Percentiles rank a stretch among this genome's conserved stretches.
phyloP scores from a whole-genome alignment of 2,113 vertebrate species.

The Azemiops feae region DNA sequence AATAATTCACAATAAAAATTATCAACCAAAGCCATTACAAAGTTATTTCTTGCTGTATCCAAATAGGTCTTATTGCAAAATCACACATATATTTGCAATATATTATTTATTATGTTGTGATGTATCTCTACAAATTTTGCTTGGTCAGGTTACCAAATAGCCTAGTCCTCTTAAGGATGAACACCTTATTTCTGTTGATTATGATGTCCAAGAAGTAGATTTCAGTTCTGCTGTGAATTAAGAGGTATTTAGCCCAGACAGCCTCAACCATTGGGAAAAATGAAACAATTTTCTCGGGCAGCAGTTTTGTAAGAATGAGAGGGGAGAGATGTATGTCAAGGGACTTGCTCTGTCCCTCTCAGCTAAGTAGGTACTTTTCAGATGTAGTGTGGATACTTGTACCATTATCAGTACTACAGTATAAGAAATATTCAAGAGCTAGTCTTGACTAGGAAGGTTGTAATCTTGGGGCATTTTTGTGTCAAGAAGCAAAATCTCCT shows the following conservation, averaged over 20 bases:
- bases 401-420: not conserved
- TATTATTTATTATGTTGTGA: not conserved
- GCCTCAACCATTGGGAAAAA: not conserved
- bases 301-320: not conserved
- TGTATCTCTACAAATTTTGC: not conserved
- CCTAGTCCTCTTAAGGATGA: not conserved
- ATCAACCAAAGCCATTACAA: not conserved
- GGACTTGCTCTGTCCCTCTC: not conserved
- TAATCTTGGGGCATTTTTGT: not conserved
- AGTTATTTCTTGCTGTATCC: not conserved
- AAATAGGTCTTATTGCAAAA: not conserved
- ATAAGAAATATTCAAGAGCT: not conserved
- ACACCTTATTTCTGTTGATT: not conserved
- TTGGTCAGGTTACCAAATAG: not conserved
- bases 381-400: not conserved
- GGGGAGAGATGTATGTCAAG: not conserved
- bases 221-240: not conserved
- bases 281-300: not conserved
- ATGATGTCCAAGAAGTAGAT: too few species aligned
- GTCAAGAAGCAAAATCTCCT: not conserved
- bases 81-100: not conserved
- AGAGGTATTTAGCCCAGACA: not conserved
- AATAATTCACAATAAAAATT: not conserved
- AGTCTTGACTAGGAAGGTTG: not conserved
- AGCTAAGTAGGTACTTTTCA: not conserved